Conservation (phyloP, 2,797 vertebrate species). For the Hylomyscus alleni region DNA sequence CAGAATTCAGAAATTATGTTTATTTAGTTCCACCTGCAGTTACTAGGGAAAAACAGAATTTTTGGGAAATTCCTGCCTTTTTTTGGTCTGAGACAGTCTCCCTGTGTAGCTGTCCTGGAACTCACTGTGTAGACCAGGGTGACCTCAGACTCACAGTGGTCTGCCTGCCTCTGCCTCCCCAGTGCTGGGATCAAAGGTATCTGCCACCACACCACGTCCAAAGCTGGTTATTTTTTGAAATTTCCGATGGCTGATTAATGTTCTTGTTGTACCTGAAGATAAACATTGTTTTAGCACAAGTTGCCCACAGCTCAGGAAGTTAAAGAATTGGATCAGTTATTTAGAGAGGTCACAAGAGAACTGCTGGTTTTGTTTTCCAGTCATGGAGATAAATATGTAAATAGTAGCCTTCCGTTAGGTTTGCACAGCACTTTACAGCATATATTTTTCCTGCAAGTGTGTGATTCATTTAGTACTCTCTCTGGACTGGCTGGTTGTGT, state of each 20-base stretch:
- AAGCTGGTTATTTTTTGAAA: background rate
- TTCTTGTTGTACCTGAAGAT: slow-evolving; percentile 19
- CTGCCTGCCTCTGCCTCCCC: background rate
- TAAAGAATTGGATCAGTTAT: background rate
- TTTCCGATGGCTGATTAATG: slow-evolving; percentile 28
- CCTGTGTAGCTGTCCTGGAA: background rate
- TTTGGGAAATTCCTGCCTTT: background rate
- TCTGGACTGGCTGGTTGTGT: no score
- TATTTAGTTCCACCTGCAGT: background rate
- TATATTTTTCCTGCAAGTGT: background rate
- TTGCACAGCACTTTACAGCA: background rate
- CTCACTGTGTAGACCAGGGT: background rate
- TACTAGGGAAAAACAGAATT: background rate
- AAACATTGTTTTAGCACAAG: slow-evolving; percentile 43
- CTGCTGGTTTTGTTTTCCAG: slow-evolving; percentile 11
- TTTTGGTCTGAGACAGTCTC: background rate
- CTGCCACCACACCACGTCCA: background rate
- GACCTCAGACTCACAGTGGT: background rate
- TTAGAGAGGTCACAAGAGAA: background rate
- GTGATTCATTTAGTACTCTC: background rate
- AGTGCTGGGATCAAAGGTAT: background rate
- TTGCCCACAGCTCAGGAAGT: background rate
- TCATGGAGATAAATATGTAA: background rate
- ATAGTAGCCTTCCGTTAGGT: background rate
- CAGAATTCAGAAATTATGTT: background rate